Evolutionary conservation across 2,888 invertebrate genomes (phyloP).

Genomic region (Steromphala cineraria): DNA sequence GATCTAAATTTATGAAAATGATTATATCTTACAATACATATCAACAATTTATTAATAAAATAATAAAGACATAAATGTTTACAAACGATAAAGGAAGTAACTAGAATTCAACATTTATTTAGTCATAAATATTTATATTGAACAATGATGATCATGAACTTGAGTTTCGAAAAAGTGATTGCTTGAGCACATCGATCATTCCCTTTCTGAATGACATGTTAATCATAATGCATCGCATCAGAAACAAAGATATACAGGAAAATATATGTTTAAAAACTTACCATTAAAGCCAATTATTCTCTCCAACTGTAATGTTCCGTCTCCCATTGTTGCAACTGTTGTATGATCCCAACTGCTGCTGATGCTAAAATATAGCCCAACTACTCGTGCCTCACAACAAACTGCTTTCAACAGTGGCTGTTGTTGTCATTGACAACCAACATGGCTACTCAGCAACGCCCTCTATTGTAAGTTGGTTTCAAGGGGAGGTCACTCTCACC

Average conservation of each 20-base stretch:
- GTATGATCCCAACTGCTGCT: neutral
- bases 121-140: no score
- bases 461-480: neutral
- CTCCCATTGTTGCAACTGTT: conserved; percentile 30
- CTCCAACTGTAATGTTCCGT: conserved; percentile 53
- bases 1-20: no score
- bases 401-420: conserved; percentile 12
- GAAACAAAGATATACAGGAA: neutral
- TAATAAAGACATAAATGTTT: no score
- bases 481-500: neutral
- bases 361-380: neutral
- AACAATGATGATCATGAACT: no score
- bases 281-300: conserved; percentile 65
- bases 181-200: no score
- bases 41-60: no score
- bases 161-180: no score
- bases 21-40: no score
- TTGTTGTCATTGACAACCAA: conserved; percentile 23
- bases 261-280: conserved; percentile 33
- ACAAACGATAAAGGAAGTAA: no score
- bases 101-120: no score
- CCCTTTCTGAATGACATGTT: neutral
- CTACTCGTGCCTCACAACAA: conserved; percentile 1
- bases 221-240: neutral
- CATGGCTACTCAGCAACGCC: neutral